These are phyloP conservation scores for Aphelenchoides avenae DNA, from an alignment of 1,140 invertebrate species.

Conservation along the genomic window DNA sequence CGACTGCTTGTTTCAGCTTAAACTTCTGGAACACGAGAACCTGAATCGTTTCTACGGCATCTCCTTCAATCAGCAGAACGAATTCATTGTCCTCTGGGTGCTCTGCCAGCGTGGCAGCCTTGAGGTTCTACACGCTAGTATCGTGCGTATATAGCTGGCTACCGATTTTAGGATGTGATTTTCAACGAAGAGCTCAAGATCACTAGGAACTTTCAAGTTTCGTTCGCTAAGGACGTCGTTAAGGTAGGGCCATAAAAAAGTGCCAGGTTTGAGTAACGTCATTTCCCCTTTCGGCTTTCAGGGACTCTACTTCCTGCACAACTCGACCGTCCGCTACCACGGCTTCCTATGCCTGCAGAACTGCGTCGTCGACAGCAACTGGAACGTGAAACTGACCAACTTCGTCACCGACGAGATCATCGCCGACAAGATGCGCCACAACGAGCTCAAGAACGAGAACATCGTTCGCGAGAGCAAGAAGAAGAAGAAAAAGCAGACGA, in stretches of 20 bases:
- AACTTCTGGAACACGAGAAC: conserved; percentile 57
- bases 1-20: conserved; percentile 39
- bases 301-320: conserved; percentile 54
- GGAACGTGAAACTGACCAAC: conserved; percentile 58
- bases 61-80: conserved; percentile 59
- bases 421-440: conserved; percentile 53
- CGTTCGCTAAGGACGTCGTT: conserved; percentile 58
- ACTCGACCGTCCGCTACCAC: conserved; percentile 48
- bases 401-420: conserved; percentile 55
- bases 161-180: conserved; percentile 50
- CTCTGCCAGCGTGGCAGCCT: conserved; percentile 53
- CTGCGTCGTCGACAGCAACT: conserved; percentile 57
- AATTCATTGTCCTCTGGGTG: conserved; percentile 56
- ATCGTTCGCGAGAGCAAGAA: conserved; percentile 18
- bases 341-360: conserved; percentile 58
- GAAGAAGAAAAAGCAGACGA: conserved; percentile 22
- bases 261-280: neutral
- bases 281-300: conserved; percentile 20
- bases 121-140: conserved; percentile 44
- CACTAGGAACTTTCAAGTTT: conserved; percentile 58
- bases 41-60: conserved; percentile 59
- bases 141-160: too few relatives aligned
- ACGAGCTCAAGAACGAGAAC: conserved; percentile 42
- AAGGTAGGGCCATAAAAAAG: conserved; percentile 37
- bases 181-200: conserved; percentile 59